These are phyloP conservation scores for Eupithecia vulgata DNA, from an alignment of 2,888 invertebrate species.

Conservation along the genomic window DNA sequence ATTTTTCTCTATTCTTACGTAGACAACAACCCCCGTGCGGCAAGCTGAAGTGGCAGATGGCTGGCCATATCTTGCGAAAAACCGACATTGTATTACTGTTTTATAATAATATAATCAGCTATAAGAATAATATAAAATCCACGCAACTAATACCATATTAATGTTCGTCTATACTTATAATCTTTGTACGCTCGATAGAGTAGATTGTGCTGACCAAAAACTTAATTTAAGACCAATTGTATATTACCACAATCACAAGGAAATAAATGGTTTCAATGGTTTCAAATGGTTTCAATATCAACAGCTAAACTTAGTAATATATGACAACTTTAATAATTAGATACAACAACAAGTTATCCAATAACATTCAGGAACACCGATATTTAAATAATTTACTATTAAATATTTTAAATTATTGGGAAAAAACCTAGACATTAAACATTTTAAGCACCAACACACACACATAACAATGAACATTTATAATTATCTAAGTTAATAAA, in stretches of 20 bases:
- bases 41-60: too few species aligned
- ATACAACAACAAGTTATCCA: conserved; percentile 26
- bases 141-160: conserved; percentile 21
- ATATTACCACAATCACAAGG: too few species aligned
- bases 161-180: too few species aligned
- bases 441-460: conserved; percentile 55
- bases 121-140: conserved; percentile 33
- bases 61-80: too few species aligned
- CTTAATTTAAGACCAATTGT: too few species aligned
- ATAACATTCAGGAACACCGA: conserved; percentile 28
- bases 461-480: conserved; percentile 42
- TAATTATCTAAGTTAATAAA: neutral
- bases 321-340: conserved; percentile 7
- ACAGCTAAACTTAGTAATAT: conserved; percentile 36
- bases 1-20: too few species aligned
- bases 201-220: too few species aligned
- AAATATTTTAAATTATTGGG: conserved; percentile 1
- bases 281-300: too few species aligned
- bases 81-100: too few species aligned
- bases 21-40: too few species aligned
- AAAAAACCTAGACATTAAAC: conserved; percentile 37
- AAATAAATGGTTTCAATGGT: too few species aligned
- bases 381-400: conserved; percentile 12
- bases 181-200: too few species aligned
- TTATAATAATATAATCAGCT: neutral